A percentile compares a stretch with the other conserved stretches of the same genome.
Evolutionary conservation across 2,113 vertebrate species (phyloP).

Genomic region (Lagopus leucura): DNA sequence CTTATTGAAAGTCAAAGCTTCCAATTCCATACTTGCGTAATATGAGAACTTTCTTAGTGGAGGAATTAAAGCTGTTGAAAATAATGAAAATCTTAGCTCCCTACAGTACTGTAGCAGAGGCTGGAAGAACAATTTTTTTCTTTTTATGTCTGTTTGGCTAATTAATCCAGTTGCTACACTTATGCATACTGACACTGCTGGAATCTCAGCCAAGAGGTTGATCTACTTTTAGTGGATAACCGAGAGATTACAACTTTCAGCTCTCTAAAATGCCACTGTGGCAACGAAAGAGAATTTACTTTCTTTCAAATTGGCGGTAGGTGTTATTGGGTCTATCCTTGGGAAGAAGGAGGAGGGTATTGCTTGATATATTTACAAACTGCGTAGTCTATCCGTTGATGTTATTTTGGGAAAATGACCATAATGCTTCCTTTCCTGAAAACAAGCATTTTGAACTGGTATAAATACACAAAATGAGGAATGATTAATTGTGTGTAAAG

Average conservation of each 20-base stretch:
- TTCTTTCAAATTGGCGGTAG: neutral
- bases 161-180: neutral
- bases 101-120: neutral
- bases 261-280: neutral
- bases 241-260: neutral
- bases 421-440: neutral
- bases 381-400: neutral
- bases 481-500: constrained; percentile 33
- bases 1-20: neutral
- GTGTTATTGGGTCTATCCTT: neutral
- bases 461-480: neutral
- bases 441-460: neutral
- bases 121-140: neutral
- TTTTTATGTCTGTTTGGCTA: neutral
- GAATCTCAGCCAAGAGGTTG: neutral
- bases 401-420: neutral
- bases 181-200: neutral
- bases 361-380: neutral
- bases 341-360: neutral
- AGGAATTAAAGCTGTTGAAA: neutral
- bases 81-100: neutral
- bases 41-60: neutral
- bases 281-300: neutral
- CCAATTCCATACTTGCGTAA: neutral
- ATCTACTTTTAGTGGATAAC: neutral